Percentiles rank a stretch among this genome's conserved stretches.
Evolutionary conservation across 2,113 vertebrate species (phyloP).

Genomic region (Crocuta crocuta): DNA sequence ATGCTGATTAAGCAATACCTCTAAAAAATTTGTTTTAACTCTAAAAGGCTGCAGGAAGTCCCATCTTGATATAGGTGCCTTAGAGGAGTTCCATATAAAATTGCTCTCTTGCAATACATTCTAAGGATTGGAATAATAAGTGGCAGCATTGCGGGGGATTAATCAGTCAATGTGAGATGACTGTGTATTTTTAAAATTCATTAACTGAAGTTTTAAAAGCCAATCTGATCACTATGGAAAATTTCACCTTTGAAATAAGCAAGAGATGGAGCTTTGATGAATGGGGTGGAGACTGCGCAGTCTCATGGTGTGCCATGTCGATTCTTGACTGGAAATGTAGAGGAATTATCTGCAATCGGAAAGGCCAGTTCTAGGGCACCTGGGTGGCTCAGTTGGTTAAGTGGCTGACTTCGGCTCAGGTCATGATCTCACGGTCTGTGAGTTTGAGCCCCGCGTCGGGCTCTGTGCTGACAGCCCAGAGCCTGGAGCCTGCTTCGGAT

Average conservation of each 20-base stretch:
- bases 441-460: too few relatives aligned
- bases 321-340: not conserved
- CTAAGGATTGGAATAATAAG: not conserved
- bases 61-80: conserved; percentile 10
- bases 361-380: too few relatives aligned
- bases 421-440: too few relatives aligned
- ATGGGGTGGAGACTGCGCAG: too few relatives aligned
- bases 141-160: not conserved
- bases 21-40: not conserved
- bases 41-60: conserved; percentile 23
- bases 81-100: conserved; percentile 22
- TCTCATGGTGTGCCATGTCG: not conserved
- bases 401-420: too few relatives aligned
- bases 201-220: conserved; percentile 46
- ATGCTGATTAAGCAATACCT: not conserved
- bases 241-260: conserved; percentile 18
- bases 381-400: too few relatives aligned
- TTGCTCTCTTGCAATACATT: not conserved
- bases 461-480: too few relatives aligned
- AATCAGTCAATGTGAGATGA: conserved; percentile 33
- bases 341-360: not conserved
- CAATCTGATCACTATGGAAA: conserved; percentile 41
- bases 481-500: too few relatives aligned
- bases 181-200: conserved; percentile 28
- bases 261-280: not conserved